These are phyloP conservation scores for Microtus oregoni DNA, from an alignment of 2,113 vertebrate species.

Conservation along the genomic window DNA sequence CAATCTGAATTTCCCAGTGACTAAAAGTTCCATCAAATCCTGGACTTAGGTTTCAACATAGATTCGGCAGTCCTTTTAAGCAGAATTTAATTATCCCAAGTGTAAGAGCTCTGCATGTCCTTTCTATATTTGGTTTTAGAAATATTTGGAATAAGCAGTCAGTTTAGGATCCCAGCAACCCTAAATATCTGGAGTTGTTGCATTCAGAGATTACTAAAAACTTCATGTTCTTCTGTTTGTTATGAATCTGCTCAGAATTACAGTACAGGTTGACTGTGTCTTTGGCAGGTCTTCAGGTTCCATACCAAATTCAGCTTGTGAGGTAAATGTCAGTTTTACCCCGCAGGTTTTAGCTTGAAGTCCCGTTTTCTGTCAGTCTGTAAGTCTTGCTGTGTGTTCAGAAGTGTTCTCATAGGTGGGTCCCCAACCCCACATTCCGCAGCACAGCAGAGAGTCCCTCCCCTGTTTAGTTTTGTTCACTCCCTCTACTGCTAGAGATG, in stretches of 20 bases:
- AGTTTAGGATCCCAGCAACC: not conserved
- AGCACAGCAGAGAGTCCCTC: not conserved
- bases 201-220: slow-evolving; percentile 3
- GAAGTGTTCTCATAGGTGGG: not conserved
- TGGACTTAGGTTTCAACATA: slow-evolving; percentile 25
- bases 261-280: not conserved
- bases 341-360: not conserved
- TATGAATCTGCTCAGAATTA: not conserved
- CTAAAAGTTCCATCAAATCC: not conserved
- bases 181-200: not conserved
- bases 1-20: slow-evolving; percentile 40
- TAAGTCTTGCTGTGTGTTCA: not conserved
- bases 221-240: not conserved
- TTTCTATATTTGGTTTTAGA: slow-evolving; percentile 22
- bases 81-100: not conserved
- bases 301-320: not conserved
- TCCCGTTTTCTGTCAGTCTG: not conserved
- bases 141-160: slow-evolving; percentile 44
- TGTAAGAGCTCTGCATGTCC: not conserved
- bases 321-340: not conserved
- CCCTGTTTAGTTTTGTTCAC: not conserved
- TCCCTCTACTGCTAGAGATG: not conserved
- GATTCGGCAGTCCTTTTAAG: not conserved
- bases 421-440: not conserved
- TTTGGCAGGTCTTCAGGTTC: not conserved